These are phyloP conservation scores for Cyphomyrus plagiostoma DNA, from an alignment of 2,113 vertebrate species.

Conservation along the genomic window DNA sequence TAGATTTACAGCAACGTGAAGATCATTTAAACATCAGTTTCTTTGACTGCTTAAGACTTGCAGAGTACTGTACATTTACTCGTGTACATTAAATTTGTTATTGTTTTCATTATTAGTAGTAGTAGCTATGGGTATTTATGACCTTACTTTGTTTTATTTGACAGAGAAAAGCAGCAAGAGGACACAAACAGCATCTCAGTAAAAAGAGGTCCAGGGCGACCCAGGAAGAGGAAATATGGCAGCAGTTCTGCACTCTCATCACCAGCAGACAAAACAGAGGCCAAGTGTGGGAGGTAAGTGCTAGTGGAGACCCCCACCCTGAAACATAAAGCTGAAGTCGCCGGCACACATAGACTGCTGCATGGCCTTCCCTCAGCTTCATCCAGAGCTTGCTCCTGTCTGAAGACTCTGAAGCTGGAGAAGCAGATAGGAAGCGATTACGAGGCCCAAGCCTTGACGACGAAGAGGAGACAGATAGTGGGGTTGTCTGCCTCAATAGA, in stretches of 20 bases:
- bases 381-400: constrained; percentile 75
- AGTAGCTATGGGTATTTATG: not conserved
- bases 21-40: not conserved
- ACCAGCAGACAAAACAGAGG: constrained; percentile 76
- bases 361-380: constrained; percentile 56
- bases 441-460: constrained; percentile 66
- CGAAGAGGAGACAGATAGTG: constrained; percentile 65
- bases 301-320: not conserved
- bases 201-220: constrained; percentile 86
- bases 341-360: too few species aligned
- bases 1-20: not conserved
- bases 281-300: constrained; percentile 81
- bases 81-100: not conserved
- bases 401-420: constrained; percentile 82
- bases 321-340: not conserved
- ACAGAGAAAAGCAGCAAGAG: constrained; percentile 75
- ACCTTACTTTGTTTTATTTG: not conserved
- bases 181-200: constrained; percentile 82
- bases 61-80: not conserved
- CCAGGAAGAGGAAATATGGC: constrained; percentile 88
- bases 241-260: constrained; percentile 59
- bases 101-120: not conserved
- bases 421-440: constrained; percentile 74
- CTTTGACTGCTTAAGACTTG: not conserved
- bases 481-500: constrained; percentile 65